A percentile compares a stretch with the other conserved stretches of the same genome.
Conservation (phyloP, 2,797 vertebrate genomes). For the Acestrorhynchus altus region DNA sequence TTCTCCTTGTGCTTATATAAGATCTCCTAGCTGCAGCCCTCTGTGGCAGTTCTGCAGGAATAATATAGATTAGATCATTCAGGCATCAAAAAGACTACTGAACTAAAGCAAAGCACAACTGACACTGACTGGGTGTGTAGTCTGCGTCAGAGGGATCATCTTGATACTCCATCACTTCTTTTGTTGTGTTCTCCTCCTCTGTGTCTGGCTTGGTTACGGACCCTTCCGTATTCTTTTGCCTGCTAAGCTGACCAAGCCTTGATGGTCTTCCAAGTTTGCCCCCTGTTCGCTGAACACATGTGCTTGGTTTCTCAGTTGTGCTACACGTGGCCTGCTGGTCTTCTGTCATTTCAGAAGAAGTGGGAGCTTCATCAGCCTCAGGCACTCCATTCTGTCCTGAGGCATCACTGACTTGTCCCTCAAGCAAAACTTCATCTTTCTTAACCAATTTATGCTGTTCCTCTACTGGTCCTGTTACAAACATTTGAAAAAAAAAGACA, state of each 20-base stretch:
- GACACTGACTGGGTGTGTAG: slow-evolving; percentile 77
- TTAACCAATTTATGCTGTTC: slow-evolving; percentile 58
- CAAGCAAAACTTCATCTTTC: slow-evolving; percentile 47
- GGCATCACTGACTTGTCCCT: slow-evolving; percentile 48
- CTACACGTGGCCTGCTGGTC: slow-evolving; percentile 47
- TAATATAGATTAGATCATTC: slow-evolving; percentile 19
- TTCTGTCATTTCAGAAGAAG: slow-evolving; percentile 50
- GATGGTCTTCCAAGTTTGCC: slow-evolving; percentile 38
- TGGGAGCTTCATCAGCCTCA: slow-evolving; percentile 29
- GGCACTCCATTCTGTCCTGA: slow-evolving; percentile 44
- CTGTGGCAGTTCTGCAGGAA: slow-evolving; percentile 67
- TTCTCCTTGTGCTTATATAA: slow-evolving; percentile 75
- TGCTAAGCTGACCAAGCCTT: slow-evolving; percentile 46
- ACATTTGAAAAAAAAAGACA: slow-evolving; percentile 35
- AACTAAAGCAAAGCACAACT: neutral
- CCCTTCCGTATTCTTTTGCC: slow-evolving; percentile 56
- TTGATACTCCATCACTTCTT: slow-evolving; percentile 65
- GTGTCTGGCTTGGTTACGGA: slow-evolving; percentile 38
- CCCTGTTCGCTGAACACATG: slow-evolving; percentile 26
- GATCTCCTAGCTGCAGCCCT: slow-evolving; percentile 65
- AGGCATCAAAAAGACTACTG: neutral
- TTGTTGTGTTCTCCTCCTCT: slow-evolving; percentile 60
- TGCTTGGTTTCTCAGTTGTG: slow-evolving; percentile 37
- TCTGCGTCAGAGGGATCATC: slow-evolving; percentile 77
- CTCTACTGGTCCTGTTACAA: slow-evolving; percentile 48